Evolutionary conservation across 1,140 invertebrate genomes (phyloP), one percentile per base, ranked within the genome.

Genomic region (Caenorhabditis remanei): DNA sequence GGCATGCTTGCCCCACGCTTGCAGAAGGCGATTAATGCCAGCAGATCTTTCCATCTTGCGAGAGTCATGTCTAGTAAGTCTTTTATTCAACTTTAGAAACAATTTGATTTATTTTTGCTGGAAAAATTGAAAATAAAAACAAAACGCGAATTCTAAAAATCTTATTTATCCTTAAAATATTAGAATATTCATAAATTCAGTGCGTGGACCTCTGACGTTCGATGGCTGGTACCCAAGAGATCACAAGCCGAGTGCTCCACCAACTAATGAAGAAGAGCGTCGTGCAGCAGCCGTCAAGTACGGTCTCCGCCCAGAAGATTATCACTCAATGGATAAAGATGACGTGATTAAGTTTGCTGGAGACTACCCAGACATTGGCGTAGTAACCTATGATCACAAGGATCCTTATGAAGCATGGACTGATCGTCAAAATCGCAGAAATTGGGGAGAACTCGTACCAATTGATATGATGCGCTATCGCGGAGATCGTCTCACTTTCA

Each of bases 371-470:
- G 92, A 92, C 40, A 75, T 92, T 14, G 91, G 91, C 13, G 53
- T 88, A 16, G 65, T 92, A n/a, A 90, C 90, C 8, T 93, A 83
- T 55, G 90, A 90, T 61, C 89, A 92, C 79, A 89, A 89, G 43
- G 91, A 92, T 90, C 92, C 92, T 1, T 92, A 92, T 88, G 91
- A 92, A 55, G 55, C 71, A 43, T 93, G 85, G 89, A 89, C 90
- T 7, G 88, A 92, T 84, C 16, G 86, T 3, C 53, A 83, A 9
- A 82, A 90, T 85, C 84, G 90, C 32, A 85, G 91, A 40, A 92
- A 92, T 89, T 92, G 91, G 91, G 90, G 89, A 61, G 91, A 92
- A 84, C 88, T 88, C 58, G 92, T 92, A 58, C 71, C 79, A 4
- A 91, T 88, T 14, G 87, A 90, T 53, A 83, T 87, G 65, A 90